These are phyloP conservation scores for Axis porcinus DNA, from an alignment of 2,113 vertebrate species.

Conservation along the genomic window DNA sequence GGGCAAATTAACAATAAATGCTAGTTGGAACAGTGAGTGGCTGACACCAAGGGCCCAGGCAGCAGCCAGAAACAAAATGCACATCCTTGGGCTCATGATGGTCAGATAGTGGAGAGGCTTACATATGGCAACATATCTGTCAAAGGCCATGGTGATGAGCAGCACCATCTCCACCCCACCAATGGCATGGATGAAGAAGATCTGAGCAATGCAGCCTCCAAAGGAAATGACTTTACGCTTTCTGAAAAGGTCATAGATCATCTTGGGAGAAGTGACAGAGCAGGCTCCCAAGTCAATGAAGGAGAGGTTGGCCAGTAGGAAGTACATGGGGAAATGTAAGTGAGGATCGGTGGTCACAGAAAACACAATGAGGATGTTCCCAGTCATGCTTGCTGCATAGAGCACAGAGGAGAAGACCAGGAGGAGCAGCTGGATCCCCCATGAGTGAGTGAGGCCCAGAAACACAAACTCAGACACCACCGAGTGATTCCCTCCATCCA, in stretches of 20 bases:
- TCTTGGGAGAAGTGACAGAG: background rate
- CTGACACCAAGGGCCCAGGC: conserved; percentile 31
- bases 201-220: too few relatives aligned
- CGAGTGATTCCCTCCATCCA: conserved; percentile 37
- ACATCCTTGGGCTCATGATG: background rate
- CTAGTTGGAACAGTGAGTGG: conserved; percentile 51
- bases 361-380: conserved; percentile 60
- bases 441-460: background rate
- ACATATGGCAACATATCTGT: background rate
- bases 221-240: too few relatives aligned
- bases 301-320: background rate
- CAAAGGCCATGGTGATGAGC: background rate
- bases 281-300: background rate
- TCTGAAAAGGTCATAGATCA: background rate
- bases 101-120: background rate
- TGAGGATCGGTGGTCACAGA: background rate
- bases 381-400: conserved; percentile 52
- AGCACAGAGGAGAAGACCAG: conserved; percentile 55
- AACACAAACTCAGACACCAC: conserved; percentile 62
- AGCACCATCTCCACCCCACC: background rate
- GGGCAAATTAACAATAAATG: conserved; percentile 47
- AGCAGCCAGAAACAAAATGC: background rate
- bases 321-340: background rate
- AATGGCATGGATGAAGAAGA: background rate
- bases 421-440: conserved; percentile 50